These are phyloP conservation scores for Tupaia chinensis DNA, from an alignment of 2,113 vertebrate species.

Conservation along the genomic window DNA sequence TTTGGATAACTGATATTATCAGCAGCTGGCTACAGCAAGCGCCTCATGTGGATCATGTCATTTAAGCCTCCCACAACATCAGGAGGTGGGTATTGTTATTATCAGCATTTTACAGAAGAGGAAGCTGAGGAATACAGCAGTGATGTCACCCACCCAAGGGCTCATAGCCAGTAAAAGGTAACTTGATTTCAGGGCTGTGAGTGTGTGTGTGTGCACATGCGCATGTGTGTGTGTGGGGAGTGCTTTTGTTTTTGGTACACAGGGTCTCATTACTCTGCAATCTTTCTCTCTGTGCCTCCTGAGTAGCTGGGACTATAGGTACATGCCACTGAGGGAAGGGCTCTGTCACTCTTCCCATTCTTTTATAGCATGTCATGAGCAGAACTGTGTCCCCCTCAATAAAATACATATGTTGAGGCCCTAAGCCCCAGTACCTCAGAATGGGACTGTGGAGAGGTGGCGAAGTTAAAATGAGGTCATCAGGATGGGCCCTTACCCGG, in stretches of 20 bases:
- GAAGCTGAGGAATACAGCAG: not conserved
- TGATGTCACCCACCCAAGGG: not conserved
- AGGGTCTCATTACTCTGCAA: too few species aligned
- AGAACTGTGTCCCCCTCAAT: not conserved
- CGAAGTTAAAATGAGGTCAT: not conserved
- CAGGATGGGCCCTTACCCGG: not conserved
- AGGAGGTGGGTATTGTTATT: not conserved
- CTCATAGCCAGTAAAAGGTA: not conserved
- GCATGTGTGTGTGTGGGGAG: too few species aligned
- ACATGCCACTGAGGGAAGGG: not conserved
- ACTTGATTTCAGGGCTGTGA: not conserved
- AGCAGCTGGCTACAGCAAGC: too few species aligned
- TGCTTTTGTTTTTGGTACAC: too few species aligned
- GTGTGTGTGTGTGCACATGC: not conserved
- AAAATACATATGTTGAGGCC: not conserved
- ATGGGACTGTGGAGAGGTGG: not conserved
- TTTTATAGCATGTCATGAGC: not conserved
- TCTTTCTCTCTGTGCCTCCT: too few species aligned
- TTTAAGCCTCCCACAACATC: not conserved
- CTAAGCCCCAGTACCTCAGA: not conserved
- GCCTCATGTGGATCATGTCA: not conserved
- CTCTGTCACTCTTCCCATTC: not conserved
- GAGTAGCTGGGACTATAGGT: too few species aligned
- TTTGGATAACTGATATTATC: not conserved
- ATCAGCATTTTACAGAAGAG: not conserved